phyloP scores from a whole-genome alignment of 64 coral and sea anemone species.

The Stylophora pistillata region DNA sequence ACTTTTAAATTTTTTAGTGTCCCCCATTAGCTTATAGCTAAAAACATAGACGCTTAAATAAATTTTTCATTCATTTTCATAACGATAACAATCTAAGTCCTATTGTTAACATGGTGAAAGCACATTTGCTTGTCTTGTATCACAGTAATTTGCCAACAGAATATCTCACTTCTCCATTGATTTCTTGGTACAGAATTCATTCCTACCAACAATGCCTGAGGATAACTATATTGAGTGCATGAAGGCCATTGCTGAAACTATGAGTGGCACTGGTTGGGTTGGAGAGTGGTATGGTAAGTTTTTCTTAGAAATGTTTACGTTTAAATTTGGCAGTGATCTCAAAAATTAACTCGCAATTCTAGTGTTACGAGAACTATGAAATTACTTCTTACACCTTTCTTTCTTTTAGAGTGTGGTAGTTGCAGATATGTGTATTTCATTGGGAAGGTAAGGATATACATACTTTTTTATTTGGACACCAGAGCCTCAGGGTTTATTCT shows the following conservation, averaged over 20 bases:
- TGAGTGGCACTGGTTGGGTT: neutral
- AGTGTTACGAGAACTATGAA: neutral
- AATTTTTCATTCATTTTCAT: too few species aligned
- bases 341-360: too few species aligned
- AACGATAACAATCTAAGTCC: too few species aligned
- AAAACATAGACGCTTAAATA: too few species aligned
- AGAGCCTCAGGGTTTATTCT: too few species aligned
- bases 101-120: too few species aligned
- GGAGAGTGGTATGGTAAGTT: slow-evolving; percentile 41
- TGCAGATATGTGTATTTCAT: slow-evolving; percentile 29
- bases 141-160: neutral
- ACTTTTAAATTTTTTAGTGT: too few species aligned
- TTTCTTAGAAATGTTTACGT: neutral
- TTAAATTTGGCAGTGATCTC: too few species aligned
- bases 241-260: neutral
- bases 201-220: slow-evolving; percentile 55
- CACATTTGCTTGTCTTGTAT: too few species aligned
- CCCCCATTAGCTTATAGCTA: too few species aligned
- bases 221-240: slow-evolving; percentile 31
- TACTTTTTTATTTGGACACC: too few species aligned
- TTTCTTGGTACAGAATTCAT: slow-evolving; percentile 27
- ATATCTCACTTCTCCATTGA: neutral
- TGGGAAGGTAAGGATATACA: slow-evolving; percentile 10
- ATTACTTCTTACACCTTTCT: neutral
- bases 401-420: slow-evolving; percentile 36